Evolutionary conservation across 2,113 vertebrate species (phyloP).

Genomic region (Hemibagrus wyckioides): DNA sequence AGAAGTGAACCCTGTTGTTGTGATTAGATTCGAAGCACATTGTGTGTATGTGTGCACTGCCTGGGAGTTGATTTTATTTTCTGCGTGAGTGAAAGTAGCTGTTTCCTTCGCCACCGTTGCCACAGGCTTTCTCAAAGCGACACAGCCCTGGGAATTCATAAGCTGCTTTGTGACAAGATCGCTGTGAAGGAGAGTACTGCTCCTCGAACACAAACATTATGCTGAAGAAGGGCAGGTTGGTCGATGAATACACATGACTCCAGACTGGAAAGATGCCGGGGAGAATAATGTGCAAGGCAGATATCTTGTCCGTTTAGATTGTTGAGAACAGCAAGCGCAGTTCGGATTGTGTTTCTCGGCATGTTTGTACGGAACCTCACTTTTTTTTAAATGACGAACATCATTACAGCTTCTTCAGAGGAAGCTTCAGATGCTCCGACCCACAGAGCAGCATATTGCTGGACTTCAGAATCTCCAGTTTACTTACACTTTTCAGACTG

Average conservation of each 20-base stretch:
- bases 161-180: slow-evolving; percentile 49
- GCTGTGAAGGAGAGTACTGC: slow-evolving; percentile 37
- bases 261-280: not conserved
- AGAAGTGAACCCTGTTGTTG: not conserved
- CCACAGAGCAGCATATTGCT: not conserved
- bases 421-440: not conserved
- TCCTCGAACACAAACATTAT: slow-evolving; percentile 10
- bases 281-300: slow-evolving; percentile 5
- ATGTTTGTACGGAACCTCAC: not conserved
- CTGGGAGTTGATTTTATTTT: slow-evolving; percentile 45
- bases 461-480: not conserved
- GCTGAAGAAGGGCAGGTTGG: slow-evolving; percentile 16
- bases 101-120: slow-evolving; percentile 49
- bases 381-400: not conserved
- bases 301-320: slow-evolving; percentile 1
- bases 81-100: slow-evolving; percentile 28
- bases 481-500: not conserved
- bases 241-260: slow-evolving; percentile 19
- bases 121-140: slow-evolving; percentile 53
- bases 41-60: slow-evolving; percentile 14
- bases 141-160: slow-evolving; percentile 49
- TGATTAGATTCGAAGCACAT: slow-evolving; percentile 20
- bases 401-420: not conserved
- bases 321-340: not conserved
- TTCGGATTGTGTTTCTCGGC: not conserved